phyloP scores from a whole-genome alignment of 2,888 invertebrate genomes.

The Ornithoptera alexandrae region DNA sequence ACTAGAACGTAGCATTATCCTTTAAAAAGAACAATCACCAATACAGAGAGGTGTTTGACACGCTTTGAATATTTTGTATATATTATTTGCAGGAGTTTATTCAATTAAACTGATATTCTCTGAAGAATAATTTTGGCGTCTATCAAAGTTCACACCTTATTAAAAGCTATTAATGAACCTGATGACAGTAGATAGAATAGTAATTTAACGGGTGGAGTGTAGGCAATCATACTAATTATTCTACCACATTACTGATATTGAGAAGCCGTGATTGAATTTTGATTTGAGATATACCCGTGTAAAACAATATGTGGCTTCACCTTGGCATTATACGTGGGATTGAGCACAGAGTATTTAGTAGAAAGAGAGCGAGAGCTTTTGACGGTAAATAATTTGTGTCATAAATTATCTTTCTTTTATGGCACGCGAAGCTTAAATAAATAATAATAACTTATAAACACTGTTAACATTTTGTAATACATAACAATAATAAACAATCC shows the following conservation, averaged over 20 bases:
- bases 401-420: neutral
- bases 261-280: slow-evolving; percentile 35
- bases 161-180: neutral
- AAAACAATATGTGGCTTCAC: slow-evolving; percentile 43
- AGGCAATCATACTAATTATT: slow-evolving; percentile 24
- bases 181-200: slow-evolving; percentile 5
- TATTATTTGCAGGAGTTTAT: too few species aligned
- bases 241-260: slow-evolving; percentile 22
- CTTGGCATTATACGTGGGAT: slow-evolving; percentile 43
- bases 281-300: slow-evolving; percentile 30
- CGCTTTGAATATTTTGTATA: too few species aligned
- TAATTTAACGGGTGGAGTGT: slow-evolving; percentile 4
- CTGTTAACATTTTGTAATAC: too few species aligned
- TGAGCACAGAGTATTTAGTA: slow-evolving; percentile 13
- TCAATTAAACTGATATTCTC: too few species aligned
- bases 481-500: too few species aligned
- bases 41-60: too few species aligned
- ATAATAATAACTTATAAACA: too few species aligned
- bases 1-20: too few species aligned
- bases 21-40: too few species aligned
- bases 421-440: neutral
- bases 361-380: neutral
- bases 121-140: too few species aligned
- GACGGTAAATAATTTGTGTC: neutral
- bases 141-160: neutral